phyloP scores from a whole-genome alignment of 2,888 invertebrate genomes.

The Cerceris rybyensis region DNA sequence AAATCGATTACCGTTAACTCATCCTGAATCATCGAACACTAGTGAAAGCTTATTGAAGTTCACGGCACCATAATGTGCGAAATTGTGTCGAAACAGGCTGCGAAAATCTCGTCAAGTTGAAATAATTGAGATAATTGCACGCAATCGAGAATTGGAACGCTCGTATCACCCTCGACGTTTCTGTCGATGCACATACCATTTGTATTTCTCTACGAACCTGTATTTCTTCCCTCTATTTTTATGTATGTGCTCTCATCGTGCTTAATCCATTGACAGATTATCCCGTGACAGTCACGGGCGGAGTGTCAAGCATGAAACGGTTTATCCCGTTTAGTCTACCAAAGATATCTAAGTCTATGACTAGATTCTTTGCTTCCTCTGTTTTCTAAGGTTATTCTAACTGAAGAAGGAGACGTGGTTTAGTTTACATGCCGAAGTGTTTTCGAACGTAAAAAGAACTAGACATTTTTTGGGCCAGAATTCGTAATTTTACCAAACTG shows the following conservation, averaged over 20 bases:
- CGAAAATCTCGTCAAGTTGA: conserved; percentile 30
- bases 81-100: conserved; percentile 39
- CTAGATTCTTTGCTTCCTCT: too few relatives aligned
- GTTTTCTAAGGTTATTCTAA: too few relatives aligned
- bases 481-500: too few relatives aligned
- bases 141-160: neutral
- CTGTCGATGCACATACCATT: neutral
- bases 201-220: neutral
- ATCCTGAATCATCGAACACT: conserved; percentile 13
- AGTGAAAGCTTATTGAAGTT: conserved; percentile 33
- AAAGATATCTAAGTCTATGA: too few relatives aligned
- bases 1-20: conserved; percentile 55
- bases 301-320: too few relatives aligned
- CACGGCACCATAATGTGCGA: conserved; percentile 44
- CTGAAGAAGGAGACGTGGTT: too few relatives aligned
- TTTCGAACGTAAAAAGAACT: too few relatives aligned
- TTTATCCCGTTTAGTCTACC: too few relatives aligned
- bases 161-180: neutral
- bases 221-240: neutral
- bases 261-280: conserved; percentile 20
- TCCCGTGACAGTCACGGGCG: too few relatives aligned
- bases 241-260: too few relatives aligned
- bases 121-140: conserved; percentile 41
- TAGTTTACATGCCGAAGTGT: too few relatives aligned
- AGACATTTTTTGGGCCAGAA: too few relatives aligned